A percentile compares a stretch with the other conserved stretches of the same genome.
These are phyloP conservation scores for Zonotrichia leucophrys DNA, from an alignment of 2,113 vertebrate species.

Conservation along the genomic window DNA sequence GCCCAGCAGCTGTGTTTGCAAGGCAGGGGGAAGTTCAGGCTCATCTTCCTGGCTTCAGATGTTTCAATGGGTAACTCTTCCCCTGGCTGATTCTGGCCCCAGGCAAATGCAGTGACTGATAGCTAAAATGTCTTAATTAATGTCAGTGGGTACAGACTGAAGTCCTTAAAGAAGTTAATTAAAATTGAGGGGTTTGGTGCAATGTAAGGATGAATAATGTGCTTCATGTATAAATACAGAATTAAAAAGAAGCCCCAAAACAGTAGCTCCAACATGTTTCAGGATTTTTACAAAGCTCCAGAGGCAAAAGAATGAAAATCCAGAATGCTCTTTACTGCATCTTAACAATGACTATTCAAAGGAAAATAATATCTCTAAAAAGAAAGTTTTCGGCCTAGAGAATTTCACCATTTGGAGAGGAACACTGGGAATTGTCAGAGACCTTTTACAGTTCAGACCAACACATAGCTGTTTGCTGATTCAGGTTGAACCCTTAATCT, in stretches of 20 bases:
- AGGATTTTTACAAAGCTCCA: not conserved
- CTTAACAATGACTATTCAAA: not conserved
- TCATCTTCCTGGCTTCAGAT: not conserved
- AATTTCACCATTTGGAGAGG: not conserved
- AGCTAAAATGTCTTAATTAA: conserved; percentile 40
- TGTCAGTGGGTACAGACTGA: not conserved
- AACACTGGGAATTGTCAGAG: not conserved
- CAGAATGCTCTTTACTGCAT: not conserved
- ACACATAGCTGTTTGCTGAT: not conserved
- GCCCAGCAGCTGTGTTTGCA: not conserved
- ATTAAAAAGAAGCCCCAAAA: not conserved
- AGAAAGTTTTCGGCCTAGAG: not conserved
- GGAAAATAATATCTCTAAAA: not conserved
- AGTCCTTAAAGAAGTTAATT: conserved; percentile 44
- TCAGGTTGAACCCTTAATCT: not conserved
- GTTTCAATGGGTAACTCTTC: not conserved
- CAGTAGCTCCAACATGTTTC: not conserved
- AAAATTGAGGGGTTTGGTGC: not conserved
- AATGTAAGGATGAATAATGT: not conserved
- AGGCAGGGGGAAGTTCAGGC: not conserved
- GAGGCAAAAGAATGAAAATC: not conserved
- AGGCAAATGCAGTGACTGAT: not conserved
- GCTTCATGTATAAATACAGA: not conserved
- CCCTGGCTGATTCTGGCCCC: not conserved
- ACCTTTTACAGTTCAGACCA: not conserved